Evolutionary conservation across 2,888 invertebrate genomes (phyloP), one percentile per base, ranked within the genome.

Genomic region (Patella depressa): DNA sequence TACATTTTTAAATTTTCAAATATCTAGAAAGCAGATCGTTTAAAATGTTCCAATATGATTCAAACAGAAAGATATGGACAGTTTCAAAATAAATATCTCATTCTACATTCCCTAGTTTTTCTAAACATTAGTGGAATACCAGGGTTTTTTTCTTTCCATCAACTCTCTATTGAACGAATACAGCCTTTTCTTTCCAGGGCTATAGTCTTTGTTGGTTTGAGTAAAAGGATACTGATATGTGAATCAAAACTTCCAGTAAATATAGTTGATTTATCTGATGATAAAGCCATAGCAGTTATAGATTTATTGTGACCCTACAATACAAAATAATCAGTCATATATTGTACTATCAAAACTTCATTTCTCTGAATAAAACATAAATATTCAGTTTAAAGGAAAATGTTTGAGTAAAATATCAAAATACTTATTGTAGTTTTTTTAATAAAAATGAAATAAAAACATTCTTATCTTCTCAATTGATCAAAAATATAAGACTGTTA

Each of bases 221-320:
- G 14, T 45, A 69, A 78, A 90, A 90, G 90, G 91, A 92, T 89
- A 92, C 92, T 96, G 53, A 99, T 95, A 80, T 94, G 94, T 4
- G 98, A 98, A 89, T 98, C 98, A 87, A 96, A 97, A 84, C 97
- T 97, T 14, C 97, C 98, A 0, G 98, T 98, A 91, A 95, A 98
- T 80, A 98, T 95, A 19, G 94, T 94, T 73, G 94, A 93, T 78
- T 94, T 93, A 89, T 91, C 89, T 14, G 82, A 79, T 85, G 94
- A 95, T 71, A 96, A 91, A 0, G 96, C 94, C 87, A 99, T 93
- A 55, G 97, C 95, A 2, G 98, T 98, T 84, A 99, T 97, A 0
- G 99, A 98, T 91, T 98, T 99, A 92, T 98, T 98, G 93, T 99
- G 99, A 0, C 99, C 99, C 94, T 94, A 90, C 24, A 65, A 65